phyloP scores from a whole-genome alignment of 2,797 vertebrate species.

The Pseudotriccus pelzelni region DNA sequence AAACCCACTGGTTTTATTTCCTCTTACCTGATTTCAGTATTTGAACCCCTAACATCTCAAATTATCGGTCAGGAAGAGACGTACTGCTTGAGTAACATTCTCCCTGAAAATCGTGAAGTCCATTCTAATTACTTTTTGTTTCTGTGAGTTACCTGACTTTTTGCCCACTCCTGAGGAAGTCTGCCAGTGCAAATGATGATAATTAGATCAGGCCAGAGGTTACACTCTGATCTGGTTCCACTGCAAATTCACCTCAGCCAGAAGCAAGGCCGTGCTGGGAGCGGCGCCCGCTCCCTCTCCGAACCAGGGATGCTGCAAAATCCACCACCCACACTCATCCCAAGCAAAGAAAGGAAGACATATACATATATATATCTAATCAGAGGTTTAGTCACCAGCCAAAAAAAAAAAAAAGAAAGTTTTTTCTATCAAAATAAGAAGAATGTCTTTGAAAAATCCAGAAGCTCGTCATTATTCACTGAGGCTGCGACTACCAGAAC shows the following conservation, averaged over 20 bases:
- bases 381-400: not conserved
- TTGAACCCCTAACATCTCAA: not conserved
- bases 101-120: not conserved
- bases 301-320: not conserved
- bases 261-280: not conserved
- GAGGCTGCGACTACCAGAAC: not conserved
- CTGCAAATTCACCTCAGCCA: not conserved
- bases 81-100: not conserved
- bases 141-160: not conserved
- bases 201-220: conserved; percentile 30
- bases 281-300: not conserved
- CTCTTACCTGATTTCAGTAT: not conserved
- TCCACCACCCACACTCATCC: rapidly evolving
- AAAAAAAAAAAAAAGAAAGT: not conserved
- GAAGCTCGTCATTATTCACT: not conserved
- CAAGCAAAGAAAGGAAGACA: not conserved
- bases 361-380: not conserved
- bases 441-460: not conserved
- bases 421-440: not conserved
- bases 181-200: not conserved
- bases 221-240: not conserved
- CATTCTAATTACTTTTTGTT: not conserved
- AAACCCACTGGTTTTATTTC: not conserved
- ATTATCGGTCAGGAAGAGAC: not conserved
- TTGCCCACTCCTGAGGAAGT: conserved; percentile 10